A percentile compares a stretch with the other conserved stretches of the same genome.
Evolutionary conservation across 2,113 vertebrate species (phyloP).

Genomic region (Gambusia holbrooki): DNA sequence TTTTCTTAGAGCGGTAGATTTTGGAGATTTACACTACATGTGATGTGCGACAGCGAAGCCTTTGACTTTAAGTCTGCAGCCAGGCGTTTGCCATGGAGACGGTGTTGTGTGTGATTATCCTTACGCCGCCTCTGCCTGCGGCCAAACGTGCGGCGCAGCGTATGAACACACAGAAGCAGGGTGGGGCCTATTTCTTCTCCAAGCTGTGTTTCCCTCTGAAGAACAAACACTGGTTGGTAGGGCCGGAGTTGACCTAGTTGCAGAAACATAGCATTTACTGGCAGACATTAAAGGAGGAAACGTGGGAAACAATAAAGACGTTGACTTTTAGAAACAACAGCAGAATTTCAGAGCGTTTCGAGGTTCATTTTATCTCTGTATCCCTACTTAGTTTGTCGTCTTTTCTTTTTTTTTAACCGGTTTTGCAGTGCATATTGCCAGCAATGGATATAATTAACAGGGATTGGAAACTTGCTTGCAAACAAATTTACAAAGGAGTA

Average conservation of each 20-base stretch:
- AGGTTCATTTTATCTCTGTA: neutral
- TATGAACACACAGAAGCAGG: slow-evolving; percentile 14
- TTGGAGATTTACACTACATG: neutral
- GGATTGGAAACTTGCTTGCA: neutral
- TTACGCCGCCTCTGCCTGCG: slow-evolving; percentile 37
- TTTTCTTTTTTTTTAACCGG: neutral
- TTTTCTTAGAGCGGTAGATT: neutral
- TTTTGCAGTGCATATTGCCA: no score
- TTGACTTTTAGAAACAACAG: neutral
- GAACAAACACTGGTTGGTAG: slow-evolving; percentile 47
- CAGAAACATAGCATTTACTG: slow-evolving; percentile 2
- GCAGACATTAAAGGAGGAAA: neutral
- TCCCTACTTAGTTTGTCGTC: neutral
- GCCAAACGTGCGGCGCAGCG: slow-evolving; percentile 43
- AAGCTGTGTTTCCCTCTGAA: slow-evolving; percentile 27
- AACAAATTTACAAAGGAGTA: neutral
- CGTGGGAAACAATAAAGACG: neutral
- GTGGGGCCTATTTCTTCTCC: slow-evolving; percentile 34
- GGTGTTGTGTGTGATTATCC: slow-evolving; percentile 57
- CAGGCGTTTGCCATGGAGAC: slow-evolving; percentile 58
- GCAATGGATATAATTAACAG: no score
- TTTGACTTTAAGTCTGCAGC: slow-evolving; percentile 32
- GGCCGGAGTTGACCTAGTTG: slow-evolving; percentile 35
- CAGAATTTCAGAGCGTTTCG: neutral
- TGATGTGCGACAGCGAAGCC: neutral